These are phyloP conservation scores for Enteromius afrohamiltoni DNA, from an alignment of 2,797 vertebrate species.

Conservation along the genomic window DNA sequence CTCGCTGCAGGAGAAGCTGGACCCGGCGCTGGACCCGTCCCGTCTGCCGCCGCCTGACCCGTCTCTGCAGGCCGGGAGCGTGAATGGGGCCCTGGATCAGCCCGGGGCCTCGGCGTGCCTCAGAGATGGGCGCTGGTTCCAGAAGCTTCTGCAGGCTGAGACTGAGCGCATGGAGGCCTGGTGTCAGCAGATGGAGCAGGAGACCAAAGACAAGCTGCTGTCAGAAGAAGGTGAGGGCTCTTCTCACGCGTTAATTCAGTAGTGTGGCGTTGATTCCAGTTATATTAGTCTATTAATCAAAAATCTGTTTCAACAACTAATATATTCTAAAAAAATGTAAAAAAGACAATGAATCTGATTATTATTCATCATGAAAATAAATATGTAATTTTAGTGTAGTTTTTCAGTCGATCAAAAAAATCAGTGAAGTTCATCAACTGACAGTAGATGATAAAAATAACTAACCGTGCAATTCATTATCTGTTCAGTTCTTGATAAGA, in stretches of 20 bases:
- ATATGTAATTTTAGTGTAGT: background rate
- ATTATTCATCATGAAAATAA: too few species aligned
- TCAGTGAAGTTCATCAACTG: too few species aligned
- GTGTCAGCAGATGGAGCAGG: conserved; percentile 97
- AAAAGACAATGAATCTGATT: background rate
- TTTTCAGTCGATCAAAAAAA: background rate
- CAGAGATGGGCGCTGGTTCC: conserved; percentile 96
- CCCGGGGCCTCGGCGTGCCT: conserved; percentile 91
- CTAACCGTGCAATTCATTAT: background rate
- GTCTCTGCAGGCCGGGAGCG: conserved; percentile 77
- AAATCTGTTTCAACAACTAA: background rate
- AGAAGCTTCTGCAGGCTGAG: conserved; percentile 97
- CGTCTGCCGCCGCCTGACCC: conserved; percentile 96
- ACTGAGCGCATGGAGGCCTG: conserved; percentile 97
- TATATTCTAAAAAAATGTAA: too few species aligned
- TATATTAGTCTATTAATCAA: background rate
- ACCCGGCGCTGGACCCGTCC: conserved; percentile 92
- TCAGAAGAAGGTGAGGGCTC: conserved; percentile 88
- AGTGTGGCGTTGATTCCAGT: too few species aligned
- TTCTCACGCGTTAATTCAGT: too few species aligned
- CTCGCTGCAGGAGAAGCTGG: conserved; percentile 83
- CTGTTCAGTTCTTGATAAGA: background rate
- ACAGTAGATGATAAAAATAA: background rate
- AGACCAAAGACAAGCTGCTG: conserved; percentile 88
- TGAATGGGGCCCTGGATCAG: conserved; percentile 88